Percentiles rank a stretch among this genome's conserved stretches.
Evolutionary conservation across 2,888 invertebrate genomes (phyloP).

Genomic region (Drosophila sordidula): DNA sequence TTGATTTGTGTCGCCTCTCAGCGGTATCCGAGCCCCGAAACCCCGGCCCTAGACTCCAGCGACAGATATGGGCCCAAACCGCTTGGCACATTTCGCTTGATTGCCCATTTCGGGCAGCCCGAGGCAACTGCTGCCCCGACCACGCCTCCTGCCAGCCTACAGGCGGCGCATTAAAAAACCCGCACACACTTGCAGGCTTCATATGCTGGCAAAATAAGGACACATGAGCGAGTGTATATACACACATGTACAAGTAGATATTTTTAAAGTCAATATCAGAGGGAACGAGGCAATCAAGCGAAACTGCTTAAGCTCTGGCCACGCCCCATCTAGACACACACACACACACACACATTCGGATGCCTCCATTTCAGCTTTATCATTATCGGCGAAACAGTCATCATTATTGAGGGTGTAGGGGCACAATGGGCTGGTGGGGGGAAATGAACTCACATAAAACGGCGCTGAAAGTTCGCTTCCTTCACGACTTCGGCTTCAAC

Average conservation of each 20-base stretch:
- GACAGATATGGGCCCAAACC: constrained; percentile 52
- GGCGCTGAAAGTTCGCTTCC: constrained; percentile 47
- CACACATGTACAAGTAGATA: constrained; percentile 4
- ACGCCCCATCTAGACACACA: constrained; percentile 28
- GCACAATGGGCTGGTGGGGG: neutral
- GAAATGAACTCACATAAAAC: constrained; percentile 43
- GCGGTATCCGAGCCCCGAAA: constrained; percentile 16
- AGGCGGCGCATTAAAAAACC: constrained; percentile 57
- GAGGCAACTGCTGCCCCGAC: constrained; percentile 15
- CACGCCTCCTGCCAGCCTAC: constrained; percentile 47
- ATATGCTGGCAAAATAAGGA: constrained; percentile 23
- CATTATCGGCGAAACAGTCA: constrained; percentile 60
- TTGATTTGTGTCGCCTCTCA: constrained; percentile 61
- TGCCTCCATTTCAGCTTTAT: constrained; percentile 38
- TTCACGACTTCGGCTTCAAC: constrained; percentile 22
- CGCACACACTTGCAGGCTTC: constrained; percentile 8
- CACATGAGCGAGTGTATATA: constrained; percentile 1
- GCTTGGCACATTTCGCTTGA: constrained; percentile 70
- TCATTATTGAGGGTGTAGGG: constrained; percentile 29
- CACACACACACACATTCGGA: constrained; percentile 9
- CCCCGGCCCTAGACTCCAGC: constrained; percentile 5
- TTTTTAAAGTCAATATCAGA: constrained; percentile 56
- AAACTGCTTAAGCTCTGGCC: constrained; percentile 58
- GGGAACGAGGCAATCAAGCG: constrained; percentile 48
- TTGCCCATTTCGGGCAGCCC: constrained; percentile 69